Evolutionary conservation across 92 coral and sea anemone species (phyloP).

Genomic region (Phenganax subtilis): DNA sequence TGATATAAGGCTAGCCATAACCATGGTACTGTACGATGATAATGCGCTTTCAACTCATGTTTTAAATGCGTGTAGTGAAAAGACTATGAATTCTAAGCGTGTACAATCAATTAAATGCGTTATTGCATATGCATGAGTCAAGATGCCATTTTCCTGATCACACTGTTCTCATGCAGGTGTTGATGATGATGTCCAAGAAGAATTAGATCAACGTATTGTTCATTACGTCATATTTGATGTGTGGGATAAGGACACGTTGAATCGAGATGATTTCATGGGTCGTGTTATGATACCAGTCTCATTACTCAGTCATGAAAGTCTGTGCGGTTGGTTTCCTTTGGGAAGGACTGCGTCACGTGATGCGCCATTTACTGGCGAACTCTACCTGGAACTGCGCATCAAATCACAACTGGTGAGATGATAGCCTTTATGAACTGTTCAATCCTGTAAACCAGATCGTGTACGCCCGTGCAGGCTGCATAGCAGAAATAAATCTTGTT

Average conservation of each 20-base stretch:
- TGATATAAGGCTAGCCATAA: no score
- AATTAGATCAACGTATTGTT: constrained; percentile 47
- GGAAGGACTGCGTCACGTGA: constrained; percentile 70
- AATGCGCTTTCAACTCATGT: no score
- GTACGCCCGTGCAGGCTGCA: no score
- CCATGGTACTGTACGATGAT: no score
- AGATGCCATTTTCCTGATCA: no score
- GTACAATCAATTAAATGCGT: no score
- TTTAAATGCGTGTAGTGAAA: no score
- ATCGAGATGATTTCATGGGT: constrained; percentile 98
- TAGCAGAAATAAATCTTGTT: no score
- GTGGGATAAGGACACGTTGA: constrained; percentile 89
- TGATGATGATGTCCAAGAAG: background rate
- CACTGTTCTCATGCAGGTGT: background rate
- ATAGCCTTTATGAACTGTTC: background rate
- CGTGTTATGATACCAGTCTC: constrained; percentile 76
- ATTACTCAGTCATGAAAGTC: constrained; percentile 56
- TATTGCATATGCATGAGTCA: no score
- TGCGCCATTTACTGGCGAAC: constrained; percentile 63
- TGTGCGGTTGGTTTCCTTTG: constrained; percentile 75
- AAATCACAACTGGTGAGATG: constrained; percentile 61
- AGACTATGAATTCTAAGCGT: no score
- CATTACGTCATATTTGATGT: constrained; percentile 75
- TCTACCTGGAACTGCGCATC: constrained; percentile 65
- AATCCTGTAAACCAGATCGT: background rate